Base-by-base conservation (phyloP, 2,797 vertebrate genomes). In the Enteromius argenteus region DNA sequence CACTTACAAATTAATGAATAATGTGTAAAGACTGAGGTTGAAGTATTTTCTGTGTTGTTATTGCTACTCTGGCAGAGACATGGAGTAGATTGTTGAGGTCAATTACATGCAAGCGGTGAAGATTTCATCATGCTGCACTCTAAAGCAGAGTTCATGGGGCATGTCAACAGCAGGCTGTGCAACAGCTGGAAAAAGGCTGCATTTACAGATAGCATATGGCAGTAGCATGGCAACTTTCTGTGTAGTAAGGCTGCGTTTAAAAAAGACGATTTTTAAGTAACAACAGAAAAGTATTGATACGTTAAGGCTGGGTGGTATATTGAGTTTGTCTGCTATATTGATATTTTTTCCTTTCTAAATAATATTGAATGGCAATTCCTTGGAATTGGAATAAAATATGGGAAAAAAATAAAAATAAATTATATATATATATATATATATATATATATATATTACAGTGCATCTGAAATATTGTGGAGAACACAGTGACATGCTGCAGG, bases 91-190 rank as follows among this genome's bases (percentile, higher is more conserved):
- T 23, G 21, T 42, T 14, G 21, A 60, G 13, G 19, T 39, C 53
- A 76, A 58, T 76, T 39, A 39, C 73, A 74, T n/a, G 72, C 46
- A 51, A 39, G 73, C 5, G 11, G 49, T 56, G 49, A 74, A 53
- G 17, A 51, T 74, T 53, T 32, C 27, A 53, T 32, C 30, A 27
- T 2, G 7, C 58, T 30, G 58, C 23, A 62, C 23, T 62, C 4
- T 62, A 30, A 11, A 13, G n/a, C 37, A 14, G 35, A 69, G 19
- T 23, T 69, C 39, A 42, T 23, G 37, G 13, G 37, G 37, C 37
- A 69, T 23, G 62, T 66, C 6, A 66, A 19, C 3, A 1, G 62
- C 21, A 58, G 62, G 62, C 30, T 35, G 30, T 35, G 32, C n/a
- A 58, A 23, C n/a, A 58, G n/a, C n/a, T 66, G 32, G 62, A 66